Percentiles rank a stretch among this genome's conserved stretches.
Evolutionary conservation across 1,140 invertebrate genomes (phyloP).

Genomic region (Meloidogyne exigua): DNA sequence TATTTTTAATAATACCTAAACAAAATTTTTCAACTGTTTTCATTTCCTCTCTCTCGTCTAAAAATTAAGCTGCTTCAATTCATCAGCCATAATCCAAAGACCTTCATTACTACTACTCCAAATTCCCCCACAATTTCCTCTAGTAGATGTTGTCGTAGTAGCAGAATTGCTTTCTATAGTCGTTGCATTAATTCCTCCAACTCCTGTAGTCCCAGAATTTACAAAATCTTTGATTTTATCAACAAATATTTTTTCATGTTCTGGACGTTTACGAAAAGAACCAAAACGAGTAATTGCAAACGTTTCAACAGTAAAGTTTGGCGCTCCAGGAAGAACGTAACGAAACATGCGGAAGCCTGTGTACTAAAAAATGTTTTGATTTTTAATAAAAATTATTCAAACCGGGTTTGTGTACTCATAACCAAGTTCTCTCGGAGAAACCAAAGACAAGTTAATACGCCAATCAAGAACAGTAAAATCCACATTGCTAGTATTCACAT

Average conservation of each 20-base stretch:
- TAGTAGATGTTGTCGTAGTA: not conserved
- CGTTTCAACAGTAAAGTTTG: slow-evolving; percentile 27
- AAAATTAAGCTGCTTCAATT: not conserved
- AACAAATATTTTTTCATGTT: slow-evolving; percentile 9
- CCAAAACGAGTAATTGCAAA: slow-evolving; percentile 34
- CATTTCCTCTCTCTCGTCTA: not conserved
- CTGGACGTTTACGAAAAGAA: slow-evolving; percentile 26
- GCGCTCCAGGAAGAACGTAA: slow-evolving; percentile 23
- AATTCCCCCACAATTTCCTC: not conserved
- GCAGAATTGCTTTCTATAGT: not conserved
- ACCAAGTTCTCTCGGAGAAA: slow-evolving; percentile 28
- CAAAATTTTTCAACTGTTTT: too few species aligned
- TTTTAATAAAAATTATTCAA: not conserved
- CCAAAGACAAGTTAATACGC: slow-evolving; percentile 20
- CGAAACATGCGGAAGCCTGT: slow-evolving; percentile 30
- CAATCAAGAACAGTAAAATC: slow-evolving; percentile 13
- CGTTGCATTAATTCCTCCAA: not conserved
- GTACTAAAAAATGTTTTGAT: slow-evolving; percentile 13
- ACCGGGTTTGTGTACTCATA: slow-evolving; percentile 22
- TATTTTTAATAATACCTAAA: too few species aligned
- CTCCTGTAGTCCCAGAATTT: not conserved
- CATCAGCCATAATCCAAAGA: not conserved
- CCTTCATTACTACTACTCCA: slow-evolving; percentile 1
- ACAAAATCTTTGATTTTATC: slow-evolving; percentile 2
- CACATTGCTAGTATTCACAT: not conserved